A percentile compares a stretch with the other conserved stretches of the same genome.
Conservation (phyloP, 2,888 invertebrate species). For the Ophioninae sp. region DNA sequence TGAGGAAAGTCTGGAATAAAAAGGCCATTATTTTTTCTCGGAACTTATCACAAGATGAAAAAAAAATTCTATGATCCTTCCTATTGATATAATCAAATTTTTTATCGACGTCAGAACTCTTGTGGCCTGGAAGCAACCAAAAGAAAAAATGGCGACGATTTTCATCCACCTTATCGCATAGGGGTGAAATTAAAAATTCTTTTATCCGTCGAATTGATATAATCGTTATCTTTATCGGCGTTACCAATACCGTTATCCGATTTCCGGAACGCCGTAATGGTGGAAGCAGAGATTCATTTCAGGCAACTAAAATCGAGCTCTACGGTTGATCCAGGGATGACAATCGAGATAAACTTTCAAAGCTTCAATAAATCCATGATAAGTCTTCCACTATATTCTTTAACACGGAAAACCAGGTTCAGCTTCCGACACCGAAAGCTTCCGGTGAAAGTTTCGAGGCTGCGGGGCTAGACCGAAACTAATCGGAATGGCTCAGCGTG, state of each 20-base stretch:
- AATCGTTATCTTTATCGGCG: background rate
- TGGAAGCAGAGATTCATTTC: background rate
- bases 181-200: too few relatives aligned
- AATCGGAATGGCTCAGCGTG: conserved; percentile 53
- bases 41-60: too few relatives aligned
- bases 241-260: background rate
- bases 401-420: conserved; percentile 4
- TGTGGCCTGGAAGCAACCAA: too few relatives aligned
- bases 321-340: background rate
- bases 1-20: too few relatives aligned
- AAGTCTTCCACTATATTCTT: background rate
- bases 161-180: too few relatives aligned
- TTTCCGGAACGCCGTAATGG: background rate
- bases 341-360: background rate
- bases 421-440: conserved; percentile 5
- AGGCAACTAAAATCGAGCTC: background rate
- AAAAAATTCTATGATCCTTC: too few relatives aligned
- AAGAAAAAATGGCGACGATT: too few relatives aligned
- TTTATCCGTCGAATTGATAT: too few relatives aligned
- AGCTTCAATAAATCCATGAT: conserved; percentile 17
- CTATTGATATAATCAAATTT: too few relatives aligned
- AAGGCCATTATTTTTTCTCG: too few relatives aligned
- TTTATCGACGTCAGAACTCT: too few relatives aligned
- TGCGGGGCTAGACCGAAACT: conserved; percentile 41
- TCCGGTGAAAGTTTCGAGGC: conserved; percentile 46